Conservation (phyloP, 2,797 vertebrate genomes). For the Channallabes apus region DNA sequence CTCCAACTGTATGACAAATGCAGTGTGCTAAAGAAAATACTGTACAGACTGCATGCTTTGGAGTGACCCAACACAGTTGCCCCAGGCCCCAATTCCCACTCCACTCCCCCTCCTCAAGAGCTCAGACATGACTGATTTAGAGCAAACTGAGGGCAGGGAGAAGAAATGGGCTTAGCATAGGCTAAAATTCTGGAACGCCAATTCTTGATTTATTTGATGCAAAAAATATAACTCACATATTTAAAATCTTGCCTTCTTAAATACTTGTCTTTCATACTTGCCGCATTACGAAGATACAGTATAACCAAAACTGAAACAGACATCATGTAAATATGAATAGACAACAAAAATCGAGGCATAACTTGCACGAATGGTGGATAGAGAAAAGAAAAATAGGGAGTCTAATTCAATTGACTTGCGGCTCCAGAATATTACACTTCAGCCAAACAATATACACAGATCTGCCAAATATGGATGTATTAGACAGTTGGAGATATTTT, state of each 20-base stretch:
- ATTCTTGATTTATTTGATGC: background rate
- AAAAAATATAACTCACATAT: background rate
- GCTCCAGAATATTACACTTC: background rate
- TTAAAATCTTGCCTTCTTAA: background rate
- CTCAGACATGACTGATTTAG: background rate
- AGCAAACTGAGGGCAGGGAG: background rate
- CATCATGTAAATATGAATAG: slow-evolving; percentile 1
- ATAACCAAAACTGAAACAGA: background rate
- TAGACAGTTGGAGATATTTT: background rate
- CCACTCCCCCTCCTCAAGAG: background rate
- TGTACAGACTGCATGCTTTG: slow-evolving; percentile 43
- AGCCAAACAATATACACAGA: slow-evolving; percentile 9
- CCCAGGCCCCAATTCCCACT: slow-evolving; percentile 43
- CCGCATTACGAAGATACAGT: background rate
- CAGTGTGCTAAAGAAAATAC: slow-evolving; percentile 36
- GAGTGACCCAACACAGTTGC: slow-evolving; percentile 47
- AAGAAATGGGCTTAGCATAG: background rate
- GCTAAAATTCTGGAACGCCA: background rate
- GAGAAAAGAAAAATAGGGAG: background rate
- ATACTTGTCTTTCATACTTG: background rate
- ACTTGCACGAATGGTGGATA: slow-evolving; percentile 11
- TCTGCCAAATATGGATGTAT: slow-evolving; percentile 26
- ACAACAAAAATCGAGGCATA: background rate
- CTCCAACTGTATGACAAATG: slow-evolving; percentile 24
- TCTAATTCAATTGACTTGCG: slow-evolving; percentile 6